phyloP scores from a whole-genome alignment of 1,140 invertebrate genomes.

The Drosophila guanche region DNA sequence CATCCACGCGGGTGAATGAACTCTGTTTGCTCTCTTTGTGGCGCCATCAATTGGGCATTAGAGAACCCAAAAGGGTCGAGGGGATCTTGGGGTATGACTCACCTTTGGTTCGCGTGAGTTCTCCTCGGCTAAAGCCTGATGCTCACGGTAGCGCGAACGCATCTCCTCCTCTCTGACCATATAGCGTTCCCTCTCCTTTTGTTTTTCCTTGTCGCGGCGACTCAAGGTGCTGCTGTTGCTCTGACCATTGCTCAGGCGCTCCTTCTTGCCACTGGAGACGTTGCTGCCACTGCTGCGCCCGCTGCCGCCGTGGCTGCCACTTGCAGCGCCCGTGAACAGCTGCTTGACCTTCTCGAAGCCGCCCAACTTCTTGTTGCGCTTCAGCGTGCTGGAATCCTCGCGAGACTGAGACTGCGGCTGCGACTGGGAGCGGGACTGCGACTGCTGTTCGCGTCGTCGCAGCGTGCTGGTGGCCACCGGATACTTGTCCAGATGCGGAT shows the following conservation, averaged over 20 bases:
- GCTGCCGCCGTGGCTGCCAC: conserved; percentile 52
- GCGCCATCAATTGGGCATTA: conserved; percentile 72
- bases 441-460: conserved; percentile 61
- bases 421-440: conserved; percentile 19
- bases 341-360: conserved; percentile 87
- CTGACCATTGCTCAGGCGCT: conserved; percentile 52
- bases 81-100: conserved; percentile 25
- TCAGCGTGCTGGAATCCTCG: conserved; percentile 61
- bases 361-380: conserved; percentile 85
- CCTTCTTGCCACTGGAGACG: conserved; percentile 68
- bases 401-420: conserved; percentile 29
- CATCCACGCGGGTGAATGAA: conserved; percentile 51
- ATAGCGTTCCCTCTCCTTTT: conserved; percentile 65
- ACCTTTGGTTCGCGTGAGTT: conserved; percentile 82
- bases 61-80: conserved; percentile 5
- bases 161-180: conserved; percentile 83
- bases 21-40: conserved; percentile 1
- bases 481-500: conserved; percentile 86
- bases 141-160: conserved; percentile 77
- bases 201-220: conserved; percentile 68
- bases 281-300: conserved; percentile 68
- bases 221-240: conserved; percentile 70
- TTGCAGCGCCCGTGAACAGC: conserved; percentile 70
- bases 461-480: conserved; percentile 67
- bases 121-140: conserved; percentile 62